Base-by-base conservation (phyloP, 2,888 invertebrate species). In the Parascotia fuliginaria region DNA sequence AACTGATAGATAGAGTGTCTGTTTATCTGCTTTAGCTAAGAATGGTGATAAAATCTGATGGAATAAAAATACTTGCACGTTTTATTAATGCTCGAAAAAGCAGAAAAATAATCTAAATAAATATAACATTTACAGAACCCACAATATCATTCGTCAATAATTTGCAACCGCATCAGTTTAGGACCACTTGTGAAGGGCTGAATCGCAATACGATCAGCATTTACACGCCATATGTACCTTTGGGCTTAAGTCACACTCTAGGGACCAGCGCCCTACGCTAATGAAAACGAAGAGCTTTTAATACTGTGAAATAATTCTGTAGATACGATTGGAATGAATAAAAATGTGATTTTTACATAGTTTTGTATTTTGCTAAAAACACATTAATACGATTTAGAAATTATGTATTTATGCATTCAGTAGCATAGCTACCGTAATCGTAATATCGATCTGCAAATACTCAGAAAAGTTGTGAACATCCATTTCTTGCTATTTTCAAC, bases 171-270 rank as follows among this genome's bases (percentile, higher is more conserved):
- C 75, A 76, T 72, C 70, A 63, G 65, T 71, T 74, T 60, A 60
- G 69, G 63, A 52, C 65, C 59, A 73, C 67, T 52, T 44, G 49
- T 51, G 70, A 65, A 68, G 70, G 73, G 73, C 67, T 66, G 63
- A 47, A 62, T 61, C 66, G 82, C 83, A 83, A 90, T 90, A 85
- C 88, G 87, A 89, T 80, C 78, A 75, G 76, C 87, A 86, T 92
- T 92, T 92, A 91, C 70, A 82, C 85, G 91, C 91, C 92, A 92
- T 92, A 92, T 92, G 92, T 83, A 89, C 84, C 71, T 78, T 78
- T 73, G 85, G 81, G 88, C 80, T 79, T 79, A 81, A 73, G 53
- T 57, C 64, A 55, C 60, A 66, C 81, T 80, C 85, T 62, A 50
- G 83, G 85, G 89, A 87, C 77, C 55, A 60, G 48, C 62, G 60